Evolutionary conservation across 2,888 invertebrate species (phyloP).

Genomic region (Mesorhabditis belari): DNA sequence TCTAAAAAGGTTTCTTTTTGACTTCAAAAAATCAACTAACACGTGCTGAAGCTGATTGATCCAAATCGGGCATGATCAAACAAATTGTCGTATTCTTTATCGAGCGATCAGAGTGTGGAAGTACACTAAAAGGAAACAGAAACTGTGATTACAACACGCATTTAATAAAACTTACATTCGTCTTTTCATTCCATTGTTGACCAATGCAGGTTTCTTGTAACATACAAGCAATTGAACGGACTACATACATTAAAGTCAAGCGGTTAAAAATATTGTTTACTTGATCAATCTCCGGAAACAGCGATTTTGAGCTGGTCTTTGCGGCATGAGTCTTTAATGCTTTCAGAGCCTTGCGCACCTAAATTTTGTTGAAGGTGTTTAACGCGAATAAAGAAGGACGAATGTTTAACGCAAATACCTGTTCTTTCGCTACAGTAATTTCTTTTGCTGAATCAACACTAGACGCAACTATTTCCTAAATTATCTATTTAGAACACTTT

Average conservation of each 20-base stretch:
- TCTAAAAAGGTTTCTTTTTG: slow-evolving; percentile 2
- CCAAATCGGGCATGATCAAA: slow-evolving; percentile 45
- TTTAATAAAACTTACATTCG: slow-evolving; percentile 14
- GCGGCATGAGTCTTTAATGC: slow-evolving; percentile 25
- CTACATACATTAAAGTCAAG: too few species aligned
- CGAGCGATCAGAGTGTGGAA: slow-evolving; percentile 29
- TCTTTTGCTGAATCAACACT: too few species aligned
- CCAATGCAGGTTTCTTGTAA: slow-evolving; percentile 19
- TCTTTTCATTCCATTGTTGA: slow-evolving; percentile 11
- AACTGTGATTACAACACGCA: not conserved
- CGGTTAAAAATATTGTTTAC: too few species aligned
- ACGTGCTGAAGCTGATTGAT: slow-evolving; percentile 29
- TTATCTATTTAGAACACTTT: too few species aligned
- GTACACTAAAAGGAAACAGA: slow-evolving; percentile 21
- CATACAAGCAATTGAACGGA: too few species aligned
- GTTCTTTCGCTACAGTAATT: too few species aligned
- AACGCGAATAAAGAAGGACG: too few species aligned
- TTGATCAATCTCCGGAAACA: slow-evolving; percentile 43
- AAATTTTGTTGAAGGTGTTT: too few species aligned
- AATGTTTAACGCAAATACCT: too few species aligned
- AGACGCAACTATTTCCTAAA: too few species aligned
- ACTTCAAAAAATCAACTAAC: slow-evolving; percentile 1
- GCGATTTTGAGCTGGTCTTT: slow-evolving; percentile 25
- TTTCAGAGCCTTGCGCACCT: slow-evolving; percentile 21
- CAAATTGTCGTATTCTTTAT: slow-evolving; percentile 42